Evolutionary conservation across 2,797 vertebrate species (phyloP).

Genomic region (Liparis tanakae): DNA sequence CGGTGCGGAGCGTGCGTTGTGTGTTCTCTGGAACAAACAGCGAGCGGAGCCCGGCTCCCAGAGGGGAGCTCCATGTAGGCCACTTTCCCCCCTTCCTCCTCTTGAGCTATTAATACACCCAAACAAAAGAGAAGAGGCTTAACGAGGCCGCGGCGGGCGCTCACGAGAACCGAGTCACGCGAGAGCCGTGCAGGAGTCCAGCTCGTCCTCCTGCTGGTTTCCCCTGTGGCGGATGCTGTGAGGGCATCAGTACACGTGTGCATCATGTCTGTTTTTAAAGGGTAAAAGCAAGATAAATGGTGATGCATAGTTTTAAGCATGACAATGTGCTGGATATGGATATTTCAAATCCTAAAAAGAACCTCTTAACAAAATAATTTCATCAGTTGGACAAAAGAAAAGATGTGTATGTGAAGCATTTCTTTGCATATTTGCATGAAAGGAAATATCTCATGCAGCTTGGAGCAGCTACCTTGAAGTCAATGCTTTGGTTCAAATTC

Average conservation of each 20-base stretch:
- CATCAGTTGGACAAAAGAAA: conserved; percentile 33
- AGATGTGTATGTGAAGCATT: conserved; percentile 36
- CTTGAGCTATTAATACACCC: conserved; percentile 83
- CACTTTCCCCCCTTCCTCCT: conserved; percentile 78
- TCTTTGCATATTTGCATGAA: conserved; percentile 79
- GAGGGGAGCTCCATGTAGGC: conserved; percentile 80
- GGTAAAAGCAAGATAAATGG: conserved; percentile 37
- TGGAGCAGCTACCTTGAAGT: conserved; percentile 73
- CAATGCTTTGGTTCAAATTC: conserved; percentile 77
- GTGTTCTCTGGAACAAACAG: conserved; percentile 74
- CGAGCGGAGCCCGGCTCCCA: conserved; percentile 73
- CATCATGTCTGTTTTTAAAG: conserved; percentile 18
- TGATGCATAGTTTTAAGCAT: conserved; percentile 74
- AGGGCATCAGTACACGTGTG: too few species aligned
- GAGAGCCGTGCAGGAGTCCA: too few species aligned
- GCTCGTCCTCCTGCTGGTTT: too few species aligned
- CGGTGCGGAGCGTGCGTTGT: conserved; percentile 55
- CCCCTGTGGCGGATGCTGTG: too few species aligned
- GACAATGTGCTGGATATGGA: conserved; percentile 48
- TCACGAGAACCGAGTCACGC: too few species aligned
- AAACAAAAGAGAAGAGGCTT: conserved; percentile 79
- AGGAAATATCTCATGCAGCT: conserved; percentile 67
- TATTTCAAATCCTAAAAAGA: conserved; percentile 9
- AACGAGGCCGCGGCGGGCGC: conserved; percentile 72
- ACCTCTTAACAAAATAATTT: conserved; percentile 26